Conservation (phyloP, 2,113 vertebrate genomes). For the Aegithalos caudatus region DNA sequence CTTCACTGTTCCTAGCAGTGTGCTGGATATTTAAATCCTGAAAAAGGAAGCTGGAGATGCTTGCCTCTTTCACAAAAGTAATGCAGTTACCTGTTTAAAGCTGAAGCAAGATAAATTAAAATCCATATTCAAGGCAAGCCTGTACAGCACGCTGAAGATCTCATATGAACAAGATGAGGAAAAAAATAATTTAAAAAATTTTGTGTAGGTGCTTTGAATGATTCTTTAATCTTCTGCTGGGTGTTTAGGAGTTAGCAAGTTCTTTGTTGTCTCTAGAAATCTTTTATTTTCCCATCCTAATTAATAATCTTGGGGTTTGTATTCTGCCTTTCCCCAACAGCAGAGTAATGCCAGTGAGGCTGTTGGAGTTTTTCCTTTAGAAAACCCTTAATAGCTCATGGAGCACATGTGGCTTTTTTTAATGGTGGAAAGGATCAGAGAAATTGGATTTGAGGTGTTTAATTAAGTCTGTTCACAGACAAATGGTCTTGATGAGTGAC, state of each 20-base stretch:
- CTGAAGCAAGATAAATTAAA: not conserved
- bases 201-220: not conserved
- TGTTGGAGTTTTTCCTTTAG: not conserved
- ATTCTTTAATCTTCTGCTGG: not conserved
- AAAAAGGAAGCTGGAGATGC: not conserved
- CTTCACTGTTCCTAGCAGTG: not conserved
- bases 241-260: not conserved
- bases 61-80: not conserved
- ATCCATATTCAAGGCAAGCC: not conserved
- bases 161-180: not conserved
- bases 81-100: not conserved
- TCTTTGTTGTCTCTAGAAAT: not conserved
- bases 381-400: constrained; percentile 29
- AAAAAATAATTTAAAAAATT: too few relatives aligned
- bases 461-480: constrained; percentile 75
- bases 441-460: constrained; percentile 74
- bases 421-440: constrained; percentile 54
- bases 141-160: not conserved
- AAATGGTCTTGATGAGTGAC: constrained; percentile 69
- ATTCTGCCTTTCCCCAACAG: not conserved
- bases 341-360: not conserved
- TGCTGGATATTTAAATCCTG: not conserved
- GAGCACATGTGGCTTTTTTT: not conserved
- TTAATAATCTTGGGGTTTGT: not conserved
- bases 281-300: constrained; percentile 14